phyloP scores from a whole-genome alignment of 2,797 vertebrate species.

The Tenualosa thibaudeaui region DNA sequence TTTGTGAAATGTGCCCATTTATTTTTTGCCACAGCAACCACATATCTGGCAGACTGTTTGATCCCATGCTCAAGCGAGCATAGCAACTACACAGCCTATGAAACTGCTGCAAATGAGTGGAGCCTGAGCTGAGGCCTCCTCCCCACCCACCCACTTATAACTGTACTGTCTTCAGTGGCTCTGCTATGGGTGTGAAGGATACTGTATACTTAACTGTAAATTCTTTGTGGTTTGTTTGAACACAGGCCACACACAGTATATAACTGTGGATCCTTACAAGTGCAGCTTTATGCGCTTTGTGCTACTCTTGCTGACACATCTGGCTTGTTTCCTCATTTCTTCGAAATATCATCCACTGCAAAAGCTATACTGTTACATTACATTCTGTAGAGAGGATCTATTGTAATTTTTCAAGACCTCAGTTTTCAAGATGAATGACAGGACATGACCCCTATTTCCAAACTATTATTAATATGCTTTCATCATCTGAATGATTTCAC shows the following conservation, averaged over 20 bases:
- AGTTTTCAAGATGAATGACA: neutral
- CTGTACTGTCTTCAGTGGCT: neutral
- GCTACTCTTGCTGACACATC: neutral
- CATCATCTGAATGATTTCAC: neutral
- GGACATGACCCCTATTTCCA: neutral
- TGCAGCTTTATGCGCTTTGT: constrained; percentile 1
- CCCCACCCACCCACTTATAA: neutral
- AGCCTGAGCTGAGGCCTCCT: neutral
- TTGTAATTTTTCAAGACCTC: neutral
- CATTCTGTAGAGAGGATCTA: neutral
- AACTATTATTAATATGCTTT: neutral
- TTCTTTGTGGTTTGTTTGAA: neutral
- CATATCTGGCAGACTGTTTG: neutral
- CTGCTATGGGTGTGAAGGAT: neutral
- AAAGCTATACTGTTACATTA: neutral
- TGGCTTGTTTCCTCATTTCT: neutral
- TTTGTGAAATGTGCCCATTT: neutral
- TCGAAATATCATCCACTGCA: neutral
- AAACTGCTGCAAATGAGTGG: neutral
- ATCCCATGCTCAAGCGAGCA: neutral
- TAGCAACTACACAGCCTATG: neutral
- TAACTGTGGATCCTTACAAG: neutral
- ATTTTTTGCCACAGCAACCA: neutral
- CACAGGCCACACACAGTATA: neutral
- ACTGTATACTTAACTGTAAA: neutral